A percentile compares a stretch with the other conserved stretches of the same genome.
phyloP scores from a whole-genome alignment of 2,113 vertebrate genomes.

The Neofelis nebulosa region DNA sequence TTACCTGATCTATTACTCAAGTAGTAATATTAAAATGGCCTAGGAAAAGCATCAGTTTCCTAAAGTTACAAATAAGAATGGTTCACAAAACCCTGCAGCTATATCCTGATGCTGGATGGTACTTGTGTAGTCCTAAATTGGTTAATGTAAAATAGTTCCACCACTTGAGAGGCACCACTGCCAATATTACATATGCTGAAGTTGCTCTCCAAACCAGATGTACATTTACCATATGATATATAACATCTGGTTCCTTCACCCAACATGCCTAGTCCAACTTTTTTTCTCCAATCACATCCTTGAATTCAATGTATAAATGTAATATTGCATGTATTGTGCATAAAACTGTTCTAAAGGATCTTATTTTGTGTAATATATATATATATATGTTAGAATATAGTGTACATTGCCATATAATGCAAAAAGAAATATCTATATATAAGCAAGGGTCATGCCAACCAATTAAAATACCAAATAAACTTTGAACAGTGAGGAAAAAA shows the following conservation, averaged over 20 bases:
- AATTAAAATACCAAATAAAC: conserved; percentile 82
- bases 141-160: conserved; percentile 54
- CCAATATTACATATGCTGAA: not conserved
- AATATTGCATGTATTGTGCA: conserved; percentile 69
- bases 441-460: conserved; percentile 50
- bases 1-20: too few relatives aligned
- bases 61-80: too few relatives aligned
- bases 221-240: not conserved
- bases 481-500: conserved; percentile 74
- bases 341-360: conserved; percentile 70
- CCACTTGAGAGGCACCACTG: not conserved
- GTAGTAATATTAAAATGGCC: too few relatives aligned
- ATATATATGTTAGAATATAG: not conserved
- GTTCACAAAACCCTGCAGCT: too few relatives aligned
- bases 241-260: not conserved
- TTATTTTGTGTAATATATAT: conserved; percentile 77
- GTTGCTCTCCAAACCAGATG: not conserved
- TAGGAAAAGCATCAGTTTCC: too few relatives aligned
- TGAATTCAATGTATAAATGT: conserved; percentile 32
- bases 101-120: too few relatives aligned
- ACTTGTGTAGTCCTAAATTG: too few relatives aligned
- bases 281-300: not conserved
- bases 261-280: too few relatives aligned
- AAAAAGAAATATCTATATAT: conserved; percentile 46
- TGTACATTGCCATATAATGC: conserved; percentile 15